Conservation (phyloP, 2,888 invertebrate species). For the Trachelus tabidus region DNA sequence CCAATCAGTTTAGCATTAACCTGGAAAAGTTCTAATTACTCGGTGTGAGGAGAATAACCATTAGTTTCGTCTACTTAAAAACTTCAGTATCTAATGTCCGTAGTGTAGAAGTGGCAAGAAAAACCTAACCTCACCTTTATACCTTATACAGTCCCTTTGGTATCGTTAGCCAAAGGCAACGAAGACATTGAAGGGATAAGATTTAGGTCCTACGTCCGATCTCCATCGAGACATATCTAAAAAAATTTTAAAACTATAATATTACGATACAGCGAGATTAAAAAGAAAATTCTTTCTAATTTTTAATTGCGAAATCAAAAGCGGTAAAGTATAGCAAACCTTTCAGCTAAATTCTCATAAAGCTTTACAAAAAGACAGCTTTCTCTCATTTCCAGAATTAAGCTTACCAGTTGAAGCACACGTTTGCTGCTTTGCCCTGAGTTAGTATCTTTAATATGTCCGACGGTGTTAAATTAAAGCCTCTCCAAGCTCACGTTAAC, state of each 20-base stretch:
- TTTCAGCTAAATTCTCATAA: slow-evolving; percentile 36
- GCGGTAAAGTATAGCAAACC: background rate
- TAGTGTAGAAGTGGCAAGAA: background rate
- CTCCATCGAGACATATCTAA: background rate
- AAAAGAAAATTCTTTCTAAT: background rate
- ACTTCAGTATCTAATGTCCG: slow-evolving; percentile 2
- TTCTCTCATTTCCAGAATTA: slow-evolving; percentile 24
- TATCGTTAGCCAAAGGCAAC: background rate
- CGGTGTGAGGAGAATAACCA: slow-evolving; percentile 54
- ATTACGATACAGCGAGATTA: background rate
- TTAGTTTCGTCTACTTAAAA: slow-evolving; percentile 34
- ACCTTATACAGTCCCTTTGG: background rate
- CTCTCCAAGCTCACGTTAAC: slow-evolving; percentile 34
- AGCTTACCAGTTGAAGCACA: slow-evolving; percentile 39
- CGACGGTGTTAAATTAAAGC: slow-evolving; percentile 53
- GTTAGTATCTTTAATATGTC: slow-evolving; percentile 53
- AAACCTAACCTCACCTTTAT: background rate
- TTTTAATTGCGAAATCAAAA: background rate
- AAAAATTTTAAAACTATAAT: background rate
- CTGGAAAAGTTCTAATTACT: slow-evolving; percentile 60
- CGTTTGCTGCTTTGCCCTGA: slow-evolving; percentile 26
- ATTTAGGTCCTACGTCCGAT: background rate
- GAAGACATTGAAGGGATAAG: background rate
- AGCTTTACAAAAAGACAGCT: slow-evolving; percentile 28
- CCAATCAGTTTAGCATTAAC: slow-evolving; percentile 61